Base-by-base conservation (phyloP, 2,888 invertebrate species). In the Tachina lurida region DNA sequence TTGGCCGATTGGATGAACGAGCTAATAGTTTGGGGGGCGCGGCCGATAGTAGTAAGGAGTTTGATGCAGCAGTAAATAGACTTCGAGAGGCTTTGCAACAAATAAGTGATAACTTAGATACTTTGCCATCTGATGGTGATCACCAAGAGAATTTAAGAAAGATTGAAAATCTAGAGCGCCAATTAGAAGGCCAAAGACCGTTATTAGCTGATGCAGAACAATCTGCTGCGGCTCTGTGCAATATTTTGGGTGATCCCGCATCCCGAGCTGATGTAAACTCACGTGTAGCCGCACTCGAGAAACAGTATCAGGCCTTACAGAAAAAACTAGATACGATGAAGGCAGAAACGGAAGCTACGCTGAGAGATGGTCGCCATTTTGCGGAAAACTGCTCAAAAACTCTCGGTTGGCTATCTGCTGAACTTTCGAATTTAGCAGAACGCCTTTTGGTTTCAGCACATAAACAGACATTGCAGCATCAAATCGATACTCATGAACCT, bases 1-100 rank as follows among this genome's bases (percentile, higher is more conserved):
- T 96, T 58, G 94, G 94, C 71, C 96, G 96, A 88, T 93, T 99
- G 76, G 97, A 97, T 90, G 96, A 97, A 88, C 95, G 98, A n/a
- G 97, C 98, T 0, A 96, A 96, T 52, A 96, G 96, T 84, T 93
- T 98, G 7, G 97, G 98, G 80, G 97, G 97, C 2, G 98, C 98
- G 0, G 97, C 97, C 3, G 98, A 98, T 89, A 97, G 98, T 10
- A 97, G 97, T 71, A 95, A 97, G 81, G 98, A 98, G 93, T 98
- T 98, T 92, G 98, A 98, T 93, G 97, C 97, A 0, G 97, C 96
- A 2, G 94, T 98, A 7, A 95, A 96, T 80, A 94, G 97, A 1
- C 93, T 99, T 9, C 94, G 96, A 19, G 97, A 97, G 91, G 97
- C 98, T n/a, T 92, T 98, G 67, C 97, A 97, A 91, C 95, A 95